A percentile compares a stretch with the other conserved stretches of the same genome.
Evolutionary conservation across 2,113 vertebrate species (phyloP).

Genomic region (Cyprinodon tularosa): DNA sequence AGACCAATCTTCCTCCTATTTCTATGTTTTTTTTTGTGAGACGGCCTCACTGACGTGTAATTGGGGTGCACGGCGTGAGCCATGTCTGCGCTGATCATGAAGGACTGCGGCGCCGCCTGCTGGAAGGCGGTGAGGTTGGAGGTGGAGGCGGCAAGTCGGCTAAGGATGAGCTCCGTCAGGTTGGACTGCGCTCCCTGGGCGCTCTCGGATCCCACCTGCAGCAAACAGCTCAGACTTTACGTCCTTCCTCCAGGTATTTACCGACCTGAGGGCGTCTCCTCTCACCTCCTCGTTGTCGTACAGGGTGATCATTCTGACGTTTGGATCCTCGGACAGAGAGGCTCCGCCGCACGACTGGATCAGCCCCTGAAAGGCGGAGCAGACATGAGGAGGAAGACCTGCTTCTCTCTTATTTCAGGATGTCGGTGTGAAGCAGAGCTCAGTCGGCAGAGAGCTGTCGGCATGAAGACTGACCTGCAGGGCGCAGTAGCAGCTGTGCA

Average conservation of each 20-base stretch:
- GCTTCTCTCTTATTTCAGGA: no score
- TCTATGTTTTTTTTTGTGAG: no score
- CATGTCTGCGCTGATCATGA: constrained; percentile 98
- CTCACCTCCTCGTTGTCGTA: constrained; percentile 97
- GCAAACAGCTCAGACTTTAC: constrained; percentile 3
- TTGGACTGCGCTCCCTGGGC: constrained; percentile 93
- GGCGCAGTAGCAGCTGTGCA: constrained; percentile 98
- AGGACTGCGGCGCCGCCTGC: constrained; percentile 91
- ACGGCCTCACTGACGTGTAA: constrained; percentile 85
- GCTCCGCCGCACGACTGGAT: constrained; percentile 83
- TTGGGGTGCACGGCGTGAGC: constrained; percentile 96
- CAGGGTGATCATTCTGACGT: constrained; percentile 89
- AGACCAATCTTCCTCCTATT: no score
- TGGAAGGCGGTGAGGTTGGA: constrained; percentile 90
- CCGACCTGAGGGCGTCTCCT: neutral
- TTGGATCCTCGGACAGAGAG: constrained; percentile 85
- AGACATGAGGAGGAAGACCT: neutral
- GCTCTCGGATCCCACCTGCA: constrained; percentile 93
- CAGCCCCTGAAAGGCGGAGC: constrained; percentile 81
- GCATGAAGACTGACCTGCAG: constrained; percentile 83
- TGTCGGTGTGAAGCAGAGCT: no score
- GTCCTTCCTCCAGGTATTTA: no score
- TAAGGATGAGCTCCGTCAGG: constrained; percentile 92
- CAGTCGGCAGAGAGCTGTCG: neutral
- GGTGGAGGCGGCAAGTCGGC: constrained; percentile 83